Evolutionary conservation across 1,140 invertebrate genomes (phyloP).

Genomic region (Rhagoletis pomonella): DNA sequence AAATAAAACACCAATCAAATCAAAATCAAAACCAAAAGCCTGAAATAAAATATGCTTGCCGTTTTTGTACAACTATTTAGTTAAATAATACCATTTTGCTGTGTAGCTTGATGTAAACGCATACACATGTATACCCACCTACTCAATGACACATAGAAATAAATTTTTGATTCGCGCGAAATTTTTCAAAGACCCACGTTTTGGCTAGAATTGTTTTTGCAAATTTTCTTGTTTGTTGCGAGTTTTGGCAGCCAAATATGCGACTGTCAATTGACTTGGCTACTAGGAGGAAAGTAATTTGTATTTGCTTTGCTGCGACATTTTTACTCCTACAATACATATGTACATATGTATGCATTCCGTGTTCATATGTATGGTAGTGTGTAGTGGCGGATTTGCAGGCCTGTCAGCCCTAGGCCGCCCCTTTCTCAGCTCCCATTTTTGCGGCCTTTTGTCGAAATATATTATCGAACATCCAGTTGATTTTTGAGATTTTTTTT

Average conservation of each 20-base stretch:
- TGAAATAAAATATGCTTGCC: conserved; percentile 22
- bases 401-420: too few species aligned
- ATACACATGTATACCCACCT: not conserved
- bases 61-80: too few species aligned
- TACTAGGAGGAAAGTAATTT: not conserved
- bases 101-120: not conserved
- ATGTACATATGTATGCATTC: too few species aligned
- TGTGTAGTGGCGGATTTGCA: too few species aligned
- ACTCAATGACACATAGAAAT: not conserved
- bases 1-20: conserved; percentile 35
- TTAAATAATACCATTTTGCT: too few species aligned
- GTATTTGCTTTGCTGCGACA: not conserved
- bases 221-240: not conserved
- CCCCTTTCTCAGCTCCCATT: too few species aligned
- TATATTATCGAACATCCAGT: too few species aligned
- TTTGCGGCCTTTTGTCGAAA: too few species aligned
- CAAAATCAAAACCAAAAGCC: conserved; percentile 13
- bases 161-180: not conserved
- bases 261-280: not conserved
- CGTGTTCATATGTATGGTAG: too few species aligned
- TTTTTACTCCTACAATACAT: too few species aligned
- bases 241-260: not conserved
- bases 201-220: not conserved
- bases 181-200: not conserved
- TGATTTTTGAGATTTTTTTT: too few species aligned